Base-by-base conservation (phyloP, 1,140 invertebrate genomes). In the Brachionus angularis region DNA sequence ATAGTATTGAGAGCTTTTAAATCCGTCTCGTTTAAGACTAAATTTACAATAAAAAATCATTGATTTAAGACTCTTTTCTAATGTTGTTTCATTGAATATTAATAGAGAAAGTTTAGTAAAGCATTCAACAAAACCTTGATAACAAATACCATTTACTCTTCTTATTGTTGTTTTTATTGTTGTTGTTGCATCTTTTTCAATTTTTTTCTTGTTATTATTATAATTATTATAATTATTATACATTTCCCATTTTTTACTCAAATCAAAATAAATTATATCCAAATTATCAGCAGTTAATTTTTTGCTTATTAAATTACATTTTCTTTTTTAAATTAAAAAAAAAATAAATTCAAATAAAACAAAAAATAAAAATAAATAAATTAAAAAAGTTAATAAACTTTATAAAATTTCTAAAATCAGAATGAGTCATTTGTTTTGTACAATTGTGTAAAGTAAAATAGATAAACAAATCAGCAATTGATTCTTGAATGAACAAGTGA, bases 61-160 rank as follows among this genome's bases (percentile, higher is more conserved):
- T 14, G 62, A 67, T 18, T 47, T 46, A 12, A 67, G n/a, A 36
- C 62, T 34, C 16, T 67, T 39, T 34, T 67, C 62, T 18, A 67
- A 46, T 21, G 27, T 47, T 46, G 16, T 3, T 21, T 67, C 62
- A 50, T 67, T 50, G 31, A 67, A 67, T 27, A 67, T 67, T 27
- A 67, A 27, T 4, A 29, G 62, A 31, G 62, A 46, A 1, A 67
- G 23, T 34, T 67, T 67, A 5, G 31, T 47, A n/a, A 67, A 50
- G 16, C 62, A 67, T 16, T 67, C 62, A 12, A 67, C 62, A 67
- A 67, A 67, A 21, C 62, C 62, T 49, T 67, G 62, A 67, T 67
- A 67, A 25, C 62, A 49, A 21, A 67, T 10, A 8, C 62, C 62
- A 29, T 2, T 36, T 33, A 47, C 8, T 42, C 39, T 16, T 10